Conservation (phyloP, 2,888 invertebrate genomes). For the Lamellibrachia satsuma region DNA sequence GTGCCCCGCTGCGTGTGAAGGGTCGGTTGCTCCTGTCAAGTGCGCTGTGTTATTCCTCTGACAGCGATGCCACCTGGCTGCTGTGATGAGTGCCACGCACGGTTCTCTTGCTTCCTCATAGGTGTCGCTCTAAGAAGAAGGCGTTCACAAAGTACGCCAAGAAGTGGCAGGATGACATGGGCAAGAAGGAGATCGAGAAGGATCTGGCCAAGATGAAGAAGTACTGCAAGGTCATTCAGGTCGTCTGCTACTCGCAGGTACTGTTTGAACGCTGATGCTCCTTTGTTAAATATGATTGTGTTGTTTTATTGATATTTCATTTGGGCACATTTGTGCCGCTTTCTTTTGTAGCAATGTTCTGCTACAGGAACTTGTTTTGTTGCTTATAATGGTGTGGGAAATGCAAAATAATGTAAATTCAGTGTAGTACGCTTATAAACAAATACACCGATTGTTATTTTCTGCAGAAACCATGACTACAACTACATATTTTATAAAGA, state of each 20-base stretch:
- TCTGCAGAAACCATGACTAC: too few species aligned
- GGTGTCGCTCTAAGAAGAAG: constrained; percentile 99
- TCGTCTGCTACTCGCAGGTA: constrained; percentile 98
- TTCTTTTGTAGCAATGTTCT: too few species aligned
- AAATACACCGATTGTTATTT: too few species aligned
- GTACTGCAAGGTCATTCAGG: constrained; percentile 95
- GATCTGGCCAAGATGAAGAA: constrained; percentile 97
- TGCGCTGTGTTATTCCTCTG: constrained; percentile 22
- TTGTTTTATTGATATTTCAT: too few species aligned
- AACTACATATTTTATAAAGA: too few species aligned
- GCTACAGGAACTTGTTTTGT: too few species aligned
- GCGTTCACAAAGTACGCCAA: constrained; percentile 97
- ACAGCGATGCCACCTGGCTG: neutral
- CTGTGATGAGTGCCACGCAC: constrained; percentile 27
- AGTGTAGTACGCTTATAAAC: too few species aligned
- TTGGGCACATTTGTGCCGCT: too few species aligned
- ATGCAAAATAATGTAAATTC: too few species aligned
- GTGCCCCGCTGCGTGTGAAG: constrained; percentile 21
- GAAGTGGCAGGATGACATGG: constrained; percentile 98
- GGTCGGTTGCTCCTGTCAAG: neutral
- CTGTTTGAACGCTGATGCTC: constrained; percentile 14
- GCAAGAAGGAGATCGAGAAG: constrained; percentile 94
- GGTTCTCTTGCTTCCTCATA: constrained; percentile 64
- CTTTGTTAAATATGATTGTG: neutral
- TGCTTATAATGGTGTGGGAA: too few species aligned